Base-by-base conservation (phyloP, 1,140 invertebrate genomes). In the Maniola jurtina region DNA sequence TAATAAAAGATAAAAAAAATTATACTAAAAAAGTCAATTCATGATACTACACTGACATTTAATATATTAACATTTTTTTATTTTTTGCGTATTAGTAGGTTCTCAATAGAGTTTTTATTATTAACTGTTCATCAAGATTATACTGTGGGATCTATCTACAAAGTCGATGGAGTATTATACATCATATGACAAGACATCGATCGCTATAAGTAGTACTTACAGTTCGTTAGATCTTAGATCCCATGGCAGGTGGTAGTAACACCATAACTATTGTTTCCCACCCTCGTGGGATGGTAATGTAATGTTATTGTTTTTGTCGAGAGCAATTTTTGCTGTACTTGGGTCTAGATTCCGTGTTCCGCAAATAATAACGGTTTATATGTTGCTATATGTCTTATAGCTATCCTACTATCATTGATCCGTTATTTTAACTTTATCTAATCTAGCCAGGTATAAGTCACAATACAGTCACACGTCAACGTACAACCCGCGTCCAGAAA, bases 251-350 rank as follows among this genome's bases (percentile, higher is more conserved):
- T 33, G 6, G 9, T 16, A 54, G 14, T 42, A 66, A 9, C 38
- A 55, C 40, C 36, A 25, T 70, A 61, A 42, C 61, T 35, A 7
- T 9, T 52, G 40, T 61, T 70, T 73, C 71, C 64, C 71, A 73
- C 64, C 55, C 38, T 45, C 71, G 68, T 70, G 68, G 54, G 74
- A 68, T 63, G 42, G 40, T 58, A 62, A 9, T 16, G 45, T 15
- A 48, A 48, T 42, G 55, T 40, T 50, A 66, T 70, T 59, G 68
- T 61, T 66, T 58, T 61, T 65, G 38, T 67, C 57, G 36, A 16
- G 42, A 63, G 60, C 59, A 34, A 62, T 58, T 68, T 63, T 68
- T 68, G 55, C 61, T 42, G 65, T 61, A 54, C 48, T 42, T 38
- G 54, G 35, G 25, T 48, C 36, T 61, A 66, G 62, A 61, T 58